Percentiles rank a stretch among this genome's conserved stretches.
Evolutionary conservation across 2,797 vertebrate species (phyloP).

Genomic region (Masticophis lateralis): DNA sequence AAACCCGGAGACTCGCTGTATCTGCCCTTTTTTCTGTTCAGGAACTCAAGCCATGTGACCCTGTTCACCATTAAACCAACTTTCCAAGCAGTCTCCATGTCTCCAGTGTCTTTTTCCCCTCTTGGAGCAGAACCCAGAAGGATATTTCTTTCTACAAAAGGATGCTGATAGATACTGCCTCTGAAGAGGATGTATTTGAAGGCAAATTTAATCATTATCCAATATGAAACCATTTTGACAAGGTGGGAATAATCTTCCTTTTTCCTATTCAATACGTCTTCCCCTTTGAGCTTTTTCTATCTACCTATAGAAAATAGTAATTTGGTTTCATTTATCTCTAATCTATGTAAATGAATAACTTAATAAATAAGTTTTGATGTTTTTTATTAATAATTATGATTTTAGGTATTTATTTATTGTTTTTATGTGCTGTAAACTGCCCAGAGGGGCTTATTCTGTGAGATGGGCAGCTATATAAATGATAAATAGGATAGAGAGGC

Average conservation of each 20-base stretch:
- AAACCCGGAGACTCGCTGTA: too few relatives aligned
- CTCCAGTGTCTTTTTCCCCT: too few relatives aligned
- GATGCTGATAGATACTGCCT: background rate
- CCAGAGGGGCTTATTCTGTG: background rate
- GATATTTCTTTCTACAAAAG: background rate
- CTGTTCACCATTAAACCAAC: too few relatives aligned
- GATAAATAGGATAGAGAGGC: background rate
- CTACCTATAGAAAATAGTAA: background rate
- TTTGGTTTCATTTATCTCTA: background rate
- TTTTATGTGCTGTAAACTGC: background rate
- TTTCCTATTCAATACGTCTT: background rate
- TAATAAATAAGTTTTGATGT: background rate
- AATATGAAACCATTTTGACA: background rate
- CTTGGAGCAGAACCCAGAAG: too few relatives aligned
- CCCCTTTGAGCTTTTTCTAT: background rate
- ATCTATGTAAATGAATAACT: background rate
- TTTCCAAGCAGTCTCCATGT: too few relatives aligned
- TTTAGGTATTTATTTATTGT: background rate
- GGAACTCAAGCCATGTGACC: too few relatives aligned
- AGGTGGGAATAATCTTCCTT: background rate
- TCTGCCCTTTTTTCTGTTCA: too few relatives aligned
- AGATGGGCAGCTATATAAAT: background rate
- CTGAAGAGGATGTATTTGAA: background rate
- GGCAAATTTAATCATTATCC: background rate
- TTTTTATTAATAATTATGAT: background rate